phyloP scores from a whole-genome alignment of 2,888 invertebrate genomes.

The Acanthosepion pharaonis region DNA sequence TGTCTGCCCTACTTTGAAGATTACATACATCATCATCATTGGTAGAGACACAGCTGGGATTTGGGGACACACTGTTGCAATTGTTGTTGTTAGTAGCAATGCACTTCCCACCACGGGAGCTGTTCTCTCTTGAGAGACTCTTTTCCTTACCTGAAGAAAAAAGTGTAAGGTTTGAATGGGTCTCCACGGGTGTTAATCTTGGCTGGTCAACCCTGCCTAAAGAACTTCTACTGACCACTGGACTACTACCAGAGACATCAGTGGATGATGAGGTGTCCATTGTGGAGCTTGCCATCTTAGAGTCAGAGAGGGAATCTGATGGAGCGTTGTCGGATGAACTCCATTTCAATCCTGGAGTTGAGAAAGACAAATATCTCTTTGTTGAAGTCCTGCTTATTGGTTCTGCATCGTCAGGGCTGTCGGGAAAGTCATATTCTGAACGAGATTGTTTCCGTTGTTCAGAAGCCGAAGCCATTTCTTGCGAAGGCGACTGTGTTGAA shows the following conservation, averaged over 20 bases:
- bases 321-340: neutral
- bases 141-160: neutral
- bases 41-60: slow-evolving; percentile 33
- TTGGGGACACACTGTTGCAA: neutral
- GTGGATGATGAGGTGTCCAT: neutral
- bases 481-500: neutral
- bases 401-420: slow-evolving; percentile 33
- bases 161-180: neutral
- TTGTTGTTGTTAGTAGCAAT: neutral
- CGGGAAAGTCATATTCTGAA: slow-evolving; percentile 41
- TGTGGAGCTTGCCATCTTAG: neutral
- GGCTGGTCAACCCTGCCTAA: neutral
- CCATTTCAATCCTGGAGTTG: neutral
- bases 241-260: too few species aligned
- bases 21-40: neutral
- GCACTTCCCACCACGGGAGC: neutral
- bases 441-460: neutral
- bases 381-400: neutral
- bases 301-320: neutral
- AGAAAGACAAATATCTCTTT: neutral
- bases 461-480: neutral
- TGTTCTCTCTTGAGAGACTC: slow-evolving; percentile 1
- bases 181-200: neutral
- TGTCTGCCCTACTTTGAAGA: slow-evolving; percentile 15
- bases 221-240: neutral